phyloP scores from a whole-genome alignment of 2,888 invertebrate genomes.

The Agriopis marginaria region DNA sequence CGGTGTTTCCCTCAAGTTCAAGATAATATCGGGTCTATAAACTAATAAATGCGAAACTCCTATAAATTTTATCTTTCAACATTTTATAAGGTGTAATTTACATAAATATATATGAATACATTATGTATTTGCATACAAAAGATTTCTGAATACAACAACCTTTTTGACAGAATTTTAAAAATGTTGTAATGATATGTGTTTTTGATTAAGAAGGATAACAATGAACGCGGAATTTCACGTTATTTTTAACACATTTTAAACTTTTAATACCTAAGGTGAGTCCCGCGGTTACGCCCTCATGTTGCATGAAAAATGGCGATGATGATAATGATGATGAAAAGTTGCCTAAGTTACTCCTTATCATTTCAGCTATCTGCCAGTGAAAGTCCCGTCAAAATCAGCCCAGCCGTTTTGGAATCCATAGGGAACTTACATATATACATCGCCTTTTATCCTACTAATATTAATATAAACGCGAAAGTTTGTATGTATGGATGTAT shows the following conservation, averaged over 20 bases:
- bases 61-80: conserved; percentile 23
- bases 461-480: no score
- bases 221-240: neutral
- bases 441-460: no score
- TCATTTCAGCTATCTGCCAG: no score
- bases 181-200: neutral
- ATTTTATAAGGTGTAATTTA: conserved; percentile 16
- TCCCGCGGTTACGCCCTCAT: no score
- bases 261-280: neutral
- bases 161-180: conserved; percentile 1
- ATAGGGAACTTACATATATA: no score
- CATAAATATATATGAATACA: conserved; percentile 2
- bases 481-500: no score
- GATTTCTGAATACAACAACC: conserved; percentile 7
- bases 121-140: conserved; percentile 12
- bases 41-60: conserved; percentile 11
- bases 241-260: neutral
- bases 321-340: no score
- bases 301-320: no score
- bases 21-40: conserved; percentile 9
- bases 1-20: conserved; percentile 11
- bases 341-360: no score
- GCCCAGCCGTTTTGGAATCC: no score
- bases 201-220: neutral
- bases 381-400: no score